Evolutionary conservation across 2,888 invertebrate species (phyloP), one percentile per base, ranked within the genome.

Genomic region (Artemia sp.): DNA sequence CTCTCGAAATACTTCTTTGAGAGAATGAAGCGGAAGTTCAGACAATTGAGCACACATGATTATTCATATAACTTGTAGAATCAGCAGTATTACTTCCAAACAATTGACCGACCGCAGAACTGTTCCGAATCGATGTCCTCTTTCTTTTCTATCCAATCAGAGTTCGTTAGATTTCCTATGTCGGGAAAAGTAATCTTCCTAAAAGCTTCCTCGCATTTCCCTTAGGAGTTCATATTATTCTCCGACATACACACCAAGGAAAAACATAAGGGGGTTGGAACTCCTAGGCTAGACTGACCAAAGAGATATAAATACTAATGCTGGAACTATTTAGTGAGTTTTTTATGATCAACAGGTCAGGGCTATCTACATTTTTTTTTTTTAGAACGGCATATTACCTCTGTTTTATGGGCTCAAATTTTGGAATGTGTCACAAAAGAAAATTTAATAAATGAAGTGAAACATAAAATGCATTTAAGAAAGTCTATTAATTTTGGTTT

Each of bases 111-210:
- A 58, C 64, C 64, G 24, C 64, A 24, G 24, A 58, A 58, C 14
- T 24, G 64, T 24, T 58, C 8, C 64, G 11, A 58, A 58, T 19
- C 24, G 14, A 24, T 19, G n/a, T n/a, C 24, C 64, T 24, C 64
- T 58, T 58, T 24, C 64, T 58, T 24, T 24, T 58, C 24, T 58
- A n/a, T 19, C 64, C 64, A 58, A 58, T 58, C 64, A 58, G 64
- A 58, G 24, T 58, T 24, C 8, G 64, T n/a, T 19, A 58, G 24
- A 19, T 58, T 58, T 24, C 64, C 64, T 58, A 24, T 58, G 64
- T 58, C 24, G 64, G 64, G 64, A 58, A 58, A 58, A 58, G 64
- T 58, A 58, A 58, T 58, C 64, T 58, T 58, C n/a, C 64, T 58
- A 58, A 58, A 58, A 58, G 64, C 64, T 58, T 58, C 64, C 64